Evolutionary conservation across 2,797 vertebrate species (phyloP).

Genomic region (Nannoperca obscura): DNA sequence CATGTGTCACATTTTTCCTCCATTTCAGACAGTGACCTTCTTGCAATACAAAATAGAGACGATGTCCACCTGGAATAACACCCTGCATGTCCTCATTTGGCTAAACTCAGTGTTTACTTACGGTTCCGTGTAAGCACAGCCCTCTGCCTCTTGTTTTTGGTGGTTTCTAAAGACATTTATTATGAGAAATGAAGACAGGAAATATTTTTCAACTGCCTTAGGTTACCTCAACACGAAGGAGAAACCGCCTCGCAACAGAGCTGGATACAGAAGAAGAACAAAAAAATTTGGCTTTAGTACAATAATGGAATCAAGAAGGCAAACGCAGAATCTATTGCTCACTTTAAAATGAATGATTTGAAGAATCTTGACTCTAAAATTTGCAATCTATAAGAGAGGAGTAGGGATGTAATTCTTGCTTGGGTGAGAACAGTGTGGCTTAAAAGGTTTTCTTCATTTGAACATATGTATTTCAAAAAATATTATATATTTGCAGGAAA

Average conservation of each 20-base stretch:
- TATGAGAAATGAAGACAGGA: conserved; percentile 81
- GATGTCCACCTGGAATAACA: conserved; percentile 80
- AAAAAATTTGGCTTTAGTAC: conserved; percentile 64
- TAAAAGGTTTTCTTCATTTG: conserved; percentile 23
- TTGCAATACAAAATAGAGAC: conserved; percentile 67
- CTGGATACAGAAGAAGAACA: conserved; percentile 41
- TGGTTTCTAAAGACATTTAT: conserved; percentile 76
- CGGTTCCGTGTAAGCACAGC: conserved; percentile 61
- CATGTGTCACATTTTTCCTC: conserved; percentile 62
- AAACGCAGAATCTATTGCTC: conserved; percentile 42
- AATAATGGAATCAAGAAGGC: conserved; percentile 56
- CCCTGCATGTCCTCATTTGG: conserved; percentile 67
- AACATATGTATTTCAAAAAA: conserved; percentile 24
- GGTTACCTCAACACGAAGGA: conserved; percentile 68
- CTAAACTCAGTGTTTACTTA: conserved; percentile 69
- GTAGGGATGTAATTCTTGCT: conserved; percentile 24
- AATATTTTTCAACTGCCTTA: conserved; percentile 76
- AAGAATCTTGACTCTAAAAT: conserved; percentile 47
- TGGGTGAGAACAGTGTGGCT: conserved; percentile 29
- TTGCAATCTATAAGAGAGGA: conserved; percentile 36
- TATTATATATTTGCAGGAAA: conserved; percentile 31
- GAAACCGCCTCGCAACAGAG: conserved; percentile 53
- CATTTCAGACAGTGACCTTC: conserved; percentile 34
- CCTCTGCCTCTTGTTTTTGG: conserved; percentile 60
- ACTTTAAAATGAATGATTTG: conserved; percentile 50